Conservation (phyloP, 2,113 vertebrate genomes). For the Pluvianellus socialis region DNA sequence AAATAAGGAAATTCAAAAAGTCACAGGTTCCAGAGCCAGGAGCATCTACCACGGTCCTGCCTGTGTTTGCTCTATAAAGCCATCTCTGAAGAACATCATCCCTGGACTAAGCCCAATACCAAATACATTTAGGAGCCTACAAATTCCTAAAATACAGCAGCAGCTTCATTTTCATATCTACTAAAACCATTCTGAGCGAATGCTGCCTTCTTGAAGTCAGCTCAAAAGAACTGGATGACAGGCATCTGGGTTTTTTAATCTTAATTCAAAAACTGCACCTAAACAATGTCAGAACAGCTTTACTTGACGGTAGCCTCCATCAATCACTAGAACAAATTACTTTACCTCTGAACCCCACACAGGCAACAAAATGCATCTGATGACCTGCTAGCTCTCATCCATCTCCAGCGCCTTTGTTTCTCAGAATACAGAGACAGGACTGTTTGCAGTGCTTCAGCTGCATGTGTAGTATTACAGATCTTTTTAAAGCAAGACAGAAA, state of each 20-base stretch:
- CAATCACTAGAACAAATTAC: not conserved
- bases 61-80: not conserved
- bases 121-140: not conserved
- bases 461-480: not conserved
- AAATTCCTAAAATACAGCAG: not conserved
- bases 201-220: not conserved
- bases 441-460: not conserved
- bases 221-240: not conserved
- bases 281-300: not conserved
- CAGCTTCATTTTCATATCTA: not conserved
- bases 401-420: not conserved
- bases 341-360: not conserved
- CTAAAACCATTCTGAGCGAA: not conserved
- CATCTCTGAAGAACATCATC: not conserved
- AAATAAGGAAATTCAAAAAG: not conserved
- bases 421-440: not conserved
- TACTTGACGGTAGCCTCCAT: not conserved
- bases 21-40: not conserved
- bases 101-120: not conserved
- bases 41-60: not conserved
- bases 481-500: not conserved
- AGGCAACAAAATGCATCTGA: not conserved
- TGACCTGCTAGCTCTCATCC: not conserved
- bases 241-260: not conserved
- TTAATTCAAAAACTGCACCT: not conserved